Evolutionary conservation across 2,888 invertebrate genomes (phyloP), one percentile per base, ranked within the genome.

Genomic region (Fissipunctia ypsillon): DNA sequence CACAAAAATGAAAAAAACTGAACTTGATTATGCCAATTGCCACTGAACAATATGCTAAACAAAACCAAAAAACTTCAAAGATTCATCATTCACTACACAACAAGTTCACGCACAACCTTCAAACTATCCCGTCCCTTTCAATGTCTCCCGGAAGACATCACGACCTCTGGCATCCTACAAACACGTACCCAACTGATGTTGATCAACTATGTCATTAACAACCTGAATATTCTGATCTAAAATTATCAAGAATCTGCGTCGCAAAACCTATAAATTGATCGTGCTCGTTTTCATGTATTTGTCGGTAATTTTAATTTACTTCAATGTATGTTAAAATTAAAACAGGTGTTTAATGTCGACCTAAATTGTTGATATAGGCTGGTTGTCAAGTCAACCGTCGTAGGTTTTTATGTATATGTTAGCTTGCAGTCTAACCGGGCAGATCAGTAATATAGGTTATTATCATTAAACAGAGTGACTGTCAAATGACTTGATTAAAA

Each of bases 311-410:
- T 68, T 22, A 81, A 78, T 78, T 69, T 59, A 78, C 63, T 76
- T 68, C 45, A 78, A 66, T 67, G 63, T 56, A 61, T 60, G 52
- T 60, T 80, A 19, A 48, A 77, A 60, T 60, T 52, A 3, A 45
- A 67, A 64, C 78, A 78, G 78, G 78, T 78, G 81, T 57, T 50
- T 35, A 43, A 66, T 35, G 60, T 80, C 56, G 50, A 48, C 81
- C 67, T 35, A 76, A 61, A 76, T 81, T 61, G 25, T 48, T 76
- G 2, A 48, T 61, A 75, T 59, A 80, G 64, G 59, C 19, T 59
- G 7, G n/a, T 31, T 59, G 59, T 59, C 59, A 45, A 64, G 59
- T 74, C 50, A 50, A 43, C 31, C 28, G 25, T 43, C 10, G 2
- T 61, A 19, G n/a, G 14, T 25, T 79, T 72, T 54, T 6, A 48